These are phyloP conservation scores for Saccopteryx bilineata DNA, from an alignment of 2,113 vertebrate genomes.

Conservation along the genomic window DNA sequence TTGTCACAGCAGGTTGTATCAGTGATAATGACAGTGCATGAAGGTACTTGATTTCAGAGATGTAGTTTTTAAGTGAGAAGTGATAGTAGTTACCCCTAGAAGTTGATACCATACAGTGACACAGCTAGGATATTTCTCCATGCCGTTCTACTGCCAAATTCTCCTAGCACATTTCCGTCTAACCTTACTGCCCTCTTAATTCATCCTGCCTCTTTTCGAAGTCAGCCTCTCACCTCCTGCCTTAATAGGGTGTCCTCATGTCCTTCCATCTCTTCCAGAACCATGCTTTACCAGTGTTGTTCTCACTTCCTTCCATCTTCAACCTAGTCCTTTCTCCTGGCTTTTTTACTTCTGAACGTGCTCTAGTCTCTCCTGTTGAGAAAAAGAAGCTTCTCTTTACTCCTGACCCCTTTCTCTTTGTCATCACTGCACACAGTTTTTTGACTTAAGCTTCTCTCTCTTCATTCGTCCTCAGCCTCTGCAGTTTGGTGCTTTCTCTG, in stretches of 20 bases:
- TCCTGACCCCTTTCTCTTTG: neutral
- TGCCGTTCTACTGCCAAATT: neutral
- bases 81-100: neutral
- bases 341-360: neutral
- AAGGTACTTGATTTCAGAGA: neutral
- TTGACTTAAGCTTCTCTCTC: neutral
- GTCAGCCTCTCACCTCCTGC: neutral
- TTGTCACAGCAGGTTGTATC: neutral
- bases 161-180: neutral
- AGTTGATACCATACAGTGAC: neutral
- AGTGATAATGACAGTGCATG: neutral
- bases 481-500: neutral
- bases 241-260: neutral
- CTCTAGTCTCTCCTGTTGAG: neutral
- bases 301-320: slow-evolving; percentile 2
- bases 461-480: neutral
- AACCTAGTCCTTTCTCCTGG: neutral
- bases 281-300: neutral
- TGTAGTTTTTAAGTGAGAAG: slow-evolving; percentile 26
- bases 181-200: neutral
- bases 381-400: neutral
- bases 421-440: neutral
- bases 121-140: neutral
- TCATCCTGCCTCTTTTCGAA: neutral
- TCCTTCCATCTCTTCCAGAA: slow-evolving; percentile 10